phyloP scores from a whole-genome alignment of 2,797 vertebrate genomes.

The Siniperca scherzeri region DNA sequence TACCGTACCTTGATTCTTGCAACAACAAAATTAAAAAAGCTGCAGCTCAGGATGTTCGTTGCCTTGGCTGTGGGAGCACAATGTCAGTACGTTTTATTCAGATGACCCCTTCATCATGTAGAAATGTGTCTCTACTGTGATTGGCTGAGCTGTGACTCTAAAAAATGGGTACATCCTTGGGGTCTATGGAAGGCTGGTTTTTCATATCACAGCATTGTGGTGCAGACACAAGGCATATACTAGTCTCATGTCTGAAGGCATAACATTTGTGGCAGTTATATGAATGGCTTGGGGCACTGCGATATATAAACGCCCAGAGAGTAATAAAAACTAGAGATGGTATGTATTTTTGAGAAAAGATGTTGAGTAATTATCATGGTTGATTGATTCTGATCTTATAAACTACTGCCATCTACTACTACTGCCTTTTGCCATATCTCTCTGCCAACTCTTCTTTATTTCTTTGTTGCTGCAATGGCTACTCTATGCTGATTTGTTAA shows the following conservation, averaged over 20 bases:
- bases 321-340: neutral
- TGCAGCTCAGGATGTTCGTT: neutral
- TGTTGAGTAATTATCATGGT: neutral
- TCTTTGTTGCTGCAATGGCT: neutral
- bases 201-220: neutral
- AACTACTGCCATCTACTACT: neutral
- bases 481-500: neutral
- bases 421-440: too few relatives aligned
- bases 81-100: slow-evolving; percentile 1
- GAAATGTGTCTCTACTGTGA: slow-evolving; percentile 7
- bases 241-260: slow-evolving; percentile 14
- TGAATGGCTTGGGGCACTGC: neutral
- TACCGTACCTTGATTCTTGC: neutral
- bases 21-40: neutral
- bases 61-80: slow-evolving; percentile 2
- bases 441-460: neutral
- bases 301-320: neutral
- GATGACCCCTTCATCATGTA: neutral
- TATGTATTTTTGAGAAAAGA: neutral
- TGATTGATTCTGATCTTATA: neutral
- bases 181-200: neutral
- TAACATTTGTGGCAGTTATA: slow-evolving; percentile 30
- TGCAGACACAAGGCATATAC: slow-evolving; percentile 15
- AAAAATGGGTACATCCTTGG: neutral
- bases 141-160: slow-evolving; percentile 13